phyloP scores from a whole-genome alignment of 2,888 invertebrate genomes.

The Steinernema carpocapsae region DNA sequence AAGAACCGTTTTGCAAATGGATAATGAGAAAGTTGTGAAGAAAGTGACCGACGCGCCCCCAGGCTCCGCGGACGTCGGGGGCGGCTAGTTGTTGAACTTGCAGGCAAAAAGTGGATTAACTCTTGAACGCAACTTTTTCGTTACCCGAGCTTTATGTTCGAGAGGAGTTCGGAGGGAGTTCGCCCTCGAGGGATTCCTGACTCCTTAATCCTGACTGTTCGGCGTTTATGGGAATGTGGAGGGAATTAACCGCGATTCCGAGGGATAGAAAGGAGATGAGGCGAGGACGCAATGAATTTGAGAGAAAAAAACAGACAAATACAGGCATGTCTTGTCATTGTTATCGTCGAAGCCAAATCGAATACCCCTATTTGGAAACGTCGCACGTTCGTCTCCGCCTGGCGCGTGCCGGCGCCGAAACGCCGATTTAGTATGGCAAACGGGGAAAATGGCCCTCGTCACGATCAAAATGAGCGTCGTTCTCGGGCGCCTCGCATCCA shows the following conservation, averaged over 20 bases:
- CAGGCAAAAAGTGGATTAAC: neutral
- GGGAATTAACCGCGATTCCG: conserved; percentile 10
- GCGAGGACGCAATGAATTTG: neutral
- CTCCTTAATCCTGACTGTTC: no score
- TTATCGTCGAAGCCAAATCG: no score
- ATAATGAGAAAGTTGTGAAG: neutral
- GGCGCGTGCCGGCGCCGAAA: no score
- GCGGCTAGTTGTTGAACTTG: conserved; percentile 17
- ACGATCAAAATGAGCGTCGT: no score
- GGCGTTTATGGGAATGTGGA: neutral
- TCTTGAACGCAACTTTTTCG: neutral
- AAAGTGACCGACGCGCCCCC: conserved; percentile 19
- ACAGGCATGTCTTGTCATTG: no score
- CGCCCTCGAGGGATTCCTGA: no score
- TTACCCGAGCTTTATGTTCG: neutral
- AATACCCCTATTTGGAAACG: no score
- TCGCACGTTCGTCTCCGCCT: no score
- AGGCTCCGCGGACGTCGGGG: neutral
- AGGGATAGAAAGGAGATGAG: neutral
- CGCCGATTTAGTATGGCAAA: no score
- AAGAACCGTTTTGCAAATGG: conserved; percentile 34
- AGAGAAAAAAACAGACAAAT: neutral
- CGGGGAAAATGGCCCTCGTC: no score
- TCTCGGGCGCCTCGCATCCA: no score
- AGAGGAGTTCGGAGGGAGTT: no score